These are phyloP conservation scores for Bos javanicus DNA, from an alignment of 2,113 vertebrate genomes.

Conservation along the genomic window DNA sequence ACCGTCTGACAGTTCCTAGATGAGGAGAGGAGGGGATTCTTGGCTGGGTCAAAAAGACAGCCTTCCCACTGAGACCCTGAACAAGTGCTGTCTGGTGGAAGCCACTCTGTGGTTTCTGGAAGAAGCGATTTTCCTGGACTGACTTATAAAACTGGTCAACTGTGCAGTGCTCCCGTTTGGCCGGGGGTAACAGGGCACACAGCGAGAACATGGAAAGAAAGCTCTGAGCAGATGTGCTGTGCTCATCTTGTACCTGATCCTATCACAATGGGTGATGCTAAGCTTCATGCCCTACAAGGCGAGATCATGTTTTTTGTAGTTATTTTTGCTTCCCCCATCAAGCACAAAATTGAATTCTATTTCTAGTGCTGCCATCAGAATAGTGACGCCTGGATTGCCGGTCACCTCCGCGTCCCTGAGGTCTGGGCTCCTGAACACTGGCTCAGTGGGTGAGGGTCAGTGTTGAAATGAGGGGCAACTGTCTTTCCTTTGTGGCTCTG, in stretches of 20 bases:
- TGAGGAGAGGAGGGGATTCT: not conserved
- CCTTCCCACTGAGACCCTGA: not conserved
- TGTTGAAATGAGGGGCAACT: not conserved
- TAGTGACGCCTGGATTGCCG: no score
- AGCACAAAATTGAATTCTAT: not conserved
- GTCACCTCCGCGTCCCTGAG: not conserved
- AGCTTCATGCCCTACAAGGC: not conserved
- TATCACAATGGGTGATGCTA: not conserved
- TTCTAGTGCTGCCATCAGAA: not conserved
- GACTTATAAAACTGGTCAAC: not conserved
- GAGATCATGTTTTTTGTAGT: not conserved
- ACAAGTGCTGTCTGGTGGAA: not conserved
- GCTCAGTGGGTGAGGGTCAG: not conserved
- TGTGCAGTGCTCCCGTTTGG: not conserved
- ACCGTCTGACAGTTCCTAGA: not conserved
- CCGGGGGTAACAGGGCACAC: rapidly evolving
- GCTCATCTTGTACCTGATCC: not conserved
- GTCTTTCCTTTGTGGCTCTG: not conserved
- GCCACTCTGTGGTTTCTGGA: not conserved
- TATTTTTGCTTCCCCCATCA: not conserved
- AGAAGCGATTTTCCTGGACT: not conserved
- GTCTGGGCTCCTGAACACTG: not conserved
- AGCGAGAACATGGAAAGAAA: not conserved
- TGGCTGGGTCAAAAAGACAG: not conserved
- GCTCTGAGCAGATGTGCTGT: not conserved